phyloP scores from a whole-genome alignment of 2,113 vertebrate genomes.

The Lontra canadensis region DNA sequence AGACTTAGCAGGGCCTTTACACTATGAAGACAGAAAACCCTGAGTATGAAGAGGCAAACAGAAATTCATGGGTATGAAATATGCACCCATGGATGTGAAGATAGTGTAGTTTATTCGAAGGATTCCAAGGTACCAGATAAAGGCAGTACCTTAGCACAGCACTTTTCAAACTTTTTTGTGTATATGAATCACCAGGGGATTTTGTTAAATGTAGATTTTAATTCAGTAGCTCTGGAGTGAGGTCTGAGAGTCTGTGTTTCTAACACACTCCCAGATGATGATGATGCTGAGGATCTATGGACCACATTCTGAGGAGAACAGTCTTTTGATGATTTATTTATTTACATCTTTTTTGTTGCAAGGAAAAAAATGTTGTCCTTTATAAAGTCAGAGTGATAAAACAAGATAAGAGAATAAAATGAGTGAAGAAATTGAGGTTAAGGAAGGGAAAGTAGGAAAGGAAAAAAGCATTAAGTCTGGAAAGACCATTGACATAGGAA shows the following conservation, averaged over 20 bases:
- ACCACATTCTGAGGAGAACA: not conserved
- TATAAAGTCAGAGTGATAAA: not conserved
- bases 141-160: not conserved
- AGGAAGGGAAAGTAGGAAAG: not conserved
- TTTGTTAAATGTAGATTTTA: not conserved
- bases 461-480: not conserved
- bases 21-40: not conserved
- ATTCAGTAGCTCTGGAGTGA: not conserved
- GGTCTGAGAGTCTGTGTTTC: not conserved
- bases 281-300: not conserved
- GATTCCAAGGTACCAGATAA: not conserved
- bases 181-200: not conserved
- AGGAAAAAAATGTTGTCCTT: not conserved
- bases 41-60: not conserved
- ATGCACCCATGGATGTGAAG: not conserved
- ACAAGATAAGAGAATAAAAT: not conserved
- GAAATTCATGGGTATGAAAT: not conserved
- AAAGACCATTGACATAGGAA: not conserved
- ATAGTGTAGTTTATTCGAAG: not conserved
- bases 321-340: not conserved
- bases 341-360: not conserved
- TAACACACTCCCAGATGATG: not conserved
- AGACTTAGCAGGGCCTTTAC: not conserved
- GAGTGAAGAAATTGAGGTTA: not conserved
- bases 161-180: not conserved